Conservation (phyloP, 2,113 vertebrate genomes). For the Jacana jacana region DNA sequence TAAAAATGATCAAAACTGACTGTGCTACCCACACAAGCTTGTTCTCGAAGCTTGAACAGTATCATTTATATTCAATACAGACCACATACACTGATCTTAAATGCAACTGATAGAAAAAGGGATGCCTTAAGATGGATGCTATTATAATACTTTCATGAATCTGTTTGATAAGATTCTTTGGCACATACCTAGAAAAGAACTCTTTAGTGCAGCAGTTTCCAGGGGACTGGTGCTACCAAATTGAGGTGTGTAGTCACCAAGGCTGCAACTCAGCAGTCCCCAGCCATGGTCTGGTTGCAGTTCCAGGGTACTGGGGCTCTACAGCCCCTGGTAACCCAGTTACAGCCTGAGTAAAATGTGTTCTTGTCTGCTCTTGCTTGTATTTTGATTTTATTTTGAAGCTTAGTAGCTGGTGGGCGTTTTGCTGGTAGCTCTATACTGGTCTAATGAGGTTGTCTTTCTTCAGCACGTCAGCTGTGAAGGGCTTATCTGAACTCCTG, state of each 20-base stretch:
- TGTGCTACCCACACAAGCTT: not conserved
- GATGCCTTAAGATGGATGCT: not conserved
- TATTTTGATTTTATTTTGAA: not conserved
- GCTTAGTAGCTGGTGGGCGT: not conserved
- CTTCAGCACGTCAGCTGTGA: not conserved
- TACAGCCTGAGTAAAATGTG: not conserved
- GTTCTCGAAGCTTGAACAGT: not conserved
- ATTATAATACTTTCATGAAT: not conserved
- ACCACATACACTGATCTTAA: not conserved
- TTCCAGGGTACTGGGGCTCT: not conserved
- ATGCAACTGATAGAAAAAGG: not conserved
- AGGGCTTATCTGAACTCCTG: not conserved
- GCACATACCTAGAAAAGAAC: not conserved
- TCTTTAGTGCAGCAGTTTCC: not conserved
- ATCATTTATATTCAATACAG: not conserved
- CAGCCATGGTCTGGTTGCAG: not conserved
- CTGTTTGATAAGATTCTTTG: not conserved
- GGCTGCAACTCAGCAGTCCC: not conserved
- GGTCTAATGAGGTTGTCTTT: not conserved
- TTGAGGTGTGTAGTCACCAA: not conserved
- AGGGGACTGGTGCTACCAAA: not conserved
- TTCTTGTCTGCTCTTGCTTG: not conserved
- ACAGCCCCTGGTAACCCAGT: not conserved
- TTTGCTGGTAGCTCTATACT: not conserved
- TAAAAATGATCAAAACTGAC: not conserved